Evolutionary conservation across 2,888 invertebrate genomes (phyloP), one percentile per base, ranked within the genome.

Genomic region (Andrena bucephala): DNA sequence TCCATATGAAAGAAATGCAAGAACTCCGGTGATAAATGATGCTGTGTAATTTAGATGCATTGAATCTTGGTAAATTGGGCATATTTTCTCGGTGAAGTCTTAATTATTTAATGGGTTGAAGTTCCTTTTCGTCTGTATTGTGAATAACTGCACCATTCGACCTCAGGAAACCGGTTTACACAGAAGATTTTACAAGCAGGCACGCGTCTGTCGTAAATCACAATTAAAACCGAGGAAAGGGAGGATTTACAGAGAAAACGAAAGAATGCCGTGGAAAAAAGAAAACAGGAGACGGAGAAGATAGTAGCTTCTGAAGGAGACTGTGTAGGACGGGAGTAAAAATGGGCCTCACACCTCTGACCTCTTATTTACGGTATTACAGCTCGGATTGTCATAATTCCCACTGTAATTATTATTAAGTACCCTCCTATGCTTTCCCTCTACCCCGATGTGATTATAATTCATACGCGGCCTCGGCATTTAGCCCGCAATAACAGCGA

Each of bases 381-480:
- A 77, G 70, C 79, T 66, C 57, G 76, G 57, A 62, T 68, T 74
- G 79, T 77, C 86, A 79, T 87, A 89, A 88, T 84, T 89, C 77
- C 75, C 84, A 2, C 59, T 13, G 66, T 89, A 89, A 89, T 90
- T 89, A 83, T 88, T 89, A 90, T 89, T 89, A 90, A 90, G 85
- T 86, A 81, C 80, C 77, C 63, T 73, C 57, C 52, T 57, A 65
- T 48, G 70, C 60, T 59, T 62, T 63, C 48, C 7, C 54, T 29
- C 33, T 20, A 6, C 59, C 57, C 63, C 71, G 79, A 85, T 85
- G 79, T 76, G 86, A 91, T 91, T 86, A 88, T 89, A 90, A 91
- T 88, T 90, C 89, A 89, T 81, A 57, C 74, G 71, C 69, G 67
- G 62, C 50, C 66, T 65, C 59, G 48, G 60, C 57, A 27, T 65